Evolutionary conservation across 2,888 invertebrate species (phyloP).

Genomic region (Adelphocoris suturalis): DNA sequence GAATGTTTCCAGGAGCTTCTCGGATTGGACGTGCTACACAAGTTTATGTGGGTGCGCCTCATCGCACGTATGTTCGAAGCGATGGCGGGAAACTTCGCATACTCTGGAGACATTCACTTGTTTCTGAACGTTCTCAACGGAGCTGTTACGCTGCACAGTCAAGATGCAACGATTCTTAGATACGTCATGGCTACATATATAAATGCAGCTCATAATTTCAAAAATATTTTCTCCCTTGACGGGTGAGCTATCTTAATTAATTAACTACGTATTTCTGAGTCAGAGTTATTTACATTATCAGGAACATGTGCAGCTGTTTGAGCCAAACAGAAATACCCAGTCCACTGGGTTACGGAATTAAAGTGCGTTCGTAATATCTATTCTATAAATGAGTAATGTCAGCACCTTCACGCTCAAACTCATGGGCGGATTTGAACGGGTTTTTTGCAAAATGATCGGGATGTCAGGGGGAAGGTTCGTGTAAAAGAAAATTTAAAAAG

Average conservation of each 20-base stretch:
- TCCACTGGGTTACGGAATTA: too few relatives aligned
- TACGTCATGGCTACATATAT: slow-evolving; percentile 98
- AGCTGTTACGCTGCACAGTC: slow-evolving; percentile 96
- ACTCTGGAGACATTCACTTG: slow-evolving; percentile 97
- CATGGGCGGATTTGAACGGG: too few relatives aligned
- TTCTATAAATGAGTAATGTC: too few relatives aligned
- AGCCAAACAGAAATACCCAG: too few relatives aligned
- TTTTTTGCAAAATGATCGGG: too few relatives aligned
- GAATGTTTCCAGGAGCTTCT: slow-evolving; percentile 84
- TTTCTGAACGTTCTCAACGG: slow-evolving; percentile 99
- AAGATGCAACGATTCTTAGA: slow-evolving; percentile 96
- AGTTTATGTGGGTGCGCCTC: slow-evolving; percentile 98
- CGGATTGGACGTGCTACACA: slow-evolving; percentile 97
- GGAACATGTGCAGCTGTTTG: too few relatives aligned
- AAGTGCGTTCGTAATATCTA: too few relatives aligned
- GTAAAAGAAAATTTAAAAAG: too few relatives aligned
- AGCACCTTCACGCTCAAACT: too few relatives aligned
- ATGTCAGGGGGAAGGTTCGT: too few relatives aligned
- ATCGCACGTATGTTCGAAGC: slow-evolving; percentile 98
- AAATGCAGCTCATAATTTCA: slow-evolving; percentile 98
- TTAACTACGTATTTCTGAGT: neutral
- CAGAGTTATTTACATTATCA: too few relatives aligned
- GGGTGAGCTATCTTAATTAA: slow-evolving; percentile 82
- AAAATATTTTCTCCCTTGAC: slow-evolving; percentile 98
- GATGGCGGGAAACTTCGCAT: slow-evolving; percentile 98